Percentiles rank a stretch among this genome's conserved stretches.
Conservation (phyloP, 2,113 vertebrate species). For the Prolemur simus region DNA sequence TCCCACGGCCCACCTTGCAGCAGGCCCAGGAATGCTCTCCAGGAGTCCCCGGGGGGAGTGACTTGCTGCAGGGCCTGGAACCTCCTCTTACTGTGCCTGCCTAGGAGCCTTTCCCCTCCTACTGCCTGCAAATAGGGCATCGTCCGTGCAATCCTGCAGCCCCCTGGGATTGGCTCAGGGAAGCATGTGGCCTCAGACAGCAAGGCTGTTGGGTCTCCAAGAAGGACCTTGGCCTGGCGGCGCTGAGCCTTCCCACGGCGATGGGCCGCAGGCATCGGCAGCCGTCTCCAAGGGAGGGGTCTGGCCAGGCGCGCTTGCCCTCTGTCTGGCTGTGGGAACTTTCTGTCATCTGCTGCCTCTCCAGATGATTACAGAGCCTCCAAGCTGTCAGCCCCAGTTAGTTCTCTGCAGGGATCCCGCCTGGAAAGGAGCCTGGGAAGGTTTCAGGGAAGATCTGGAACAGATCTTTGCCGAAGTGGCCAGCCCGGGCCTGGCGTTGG, state of each 20-base stretch:
- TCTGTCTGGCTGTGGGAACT: rapidly evolving
- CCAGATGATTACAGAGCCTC: not conserved
- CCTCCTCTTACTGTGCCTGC: not conserved
- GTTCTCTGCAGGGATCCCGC: not conserved
- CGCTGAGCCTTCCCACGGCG: not conserved
- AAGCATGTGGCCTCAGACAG: not conserved
- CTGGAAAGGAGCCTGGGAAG: constrained; percentile 48
- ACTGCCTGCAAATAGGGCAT: not conserved
- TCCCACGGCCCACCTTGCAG: not conserved
- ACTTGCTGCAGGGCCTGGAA: not conserved
- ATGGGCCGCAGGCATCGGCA: rapidly evolving
- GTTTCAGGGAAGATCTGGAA: not conserved
- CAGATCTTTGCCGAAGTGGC: not conserved
- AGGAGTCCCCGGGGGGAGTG: not conserved
- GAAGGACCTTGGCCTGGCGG: no score
- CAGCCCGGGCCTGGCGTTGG: not conserved
- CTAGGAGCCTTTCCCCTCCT: not conserved
- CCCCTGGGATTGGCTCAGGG: not conserved
- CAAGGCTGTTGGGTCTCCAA: not conserved
- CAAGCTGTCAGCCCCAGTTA: not conserved
- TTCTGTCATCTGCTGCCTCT: not conserved
- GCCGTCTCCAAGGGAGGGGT: rapidly evolving
- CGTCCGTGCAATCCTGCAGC: not conserved
- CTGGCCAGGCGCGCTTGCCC: rapidly evolving
- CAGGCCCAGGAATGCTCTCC: not conserved